phyloP scores from a whole-genome alignment of 2,113 vertebrate genomes.

The Cricetomys ansorgei region DNA sequence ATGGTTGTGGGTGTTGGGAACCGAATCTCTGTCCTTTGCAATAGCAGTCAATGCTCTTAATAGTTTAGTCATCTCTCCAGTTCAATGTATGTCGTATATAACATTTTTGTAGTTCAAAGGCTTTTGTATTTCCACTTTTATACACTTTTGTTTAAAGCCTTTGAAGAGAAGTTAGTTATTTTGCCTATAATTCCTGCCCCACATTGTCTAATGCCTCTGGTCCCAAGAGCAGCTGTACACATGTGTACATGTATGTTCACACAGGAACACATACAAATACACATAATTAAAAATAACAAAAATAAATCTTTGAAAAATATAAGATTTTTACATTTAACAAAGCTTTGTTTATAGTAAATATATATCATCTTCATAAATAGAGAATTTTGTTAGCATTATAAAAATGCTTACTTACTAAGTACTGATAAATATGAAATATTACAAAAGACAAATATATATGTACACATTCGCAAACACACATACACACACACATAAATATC shows the following conservation, averaged over 20 bases:
- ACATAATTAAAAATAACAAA: background rate
- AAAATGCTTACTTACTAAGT: slow-evolving; percentile 14
- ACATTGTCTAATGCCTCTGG: background rate
- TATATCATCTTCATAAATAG: background rate
- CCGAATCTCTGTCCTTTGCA: too few species aligned
- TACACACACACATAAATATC: background rate
- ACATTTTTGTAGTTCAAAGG: background rate
- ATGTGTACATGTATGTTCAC: background rate
- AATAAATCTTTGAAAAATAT: background rate
- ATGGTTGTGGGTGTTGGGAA: too few species aligned
- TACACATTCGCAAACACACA: background rate
- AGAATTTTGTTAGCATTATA: background rate
- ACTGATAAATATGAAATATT: background rate
- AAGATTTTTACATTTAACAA: background rate
- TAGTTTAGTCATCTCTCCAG: too few species aligned
- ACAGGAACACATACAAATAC: background rate
- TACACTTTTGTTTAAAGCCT: background rate
- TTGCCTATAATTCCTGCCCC: background rate
- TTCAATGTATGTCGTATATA: too few species aligned
- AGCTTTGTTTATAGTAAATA: background rate
- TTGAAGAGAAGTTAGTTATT: background rate
- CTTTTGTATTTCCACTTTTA: background rate
- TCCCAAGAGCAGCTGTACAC: background rate
- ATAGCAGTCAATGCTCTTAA: too few species aligned
- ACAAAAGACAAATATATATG: background rate